Evolutionary conservation across 2,888 invertebrate species (phyloP), one percentile per base, ranked within the genome.

Genomic region (Polydrusus pterygomalis): DNA sequence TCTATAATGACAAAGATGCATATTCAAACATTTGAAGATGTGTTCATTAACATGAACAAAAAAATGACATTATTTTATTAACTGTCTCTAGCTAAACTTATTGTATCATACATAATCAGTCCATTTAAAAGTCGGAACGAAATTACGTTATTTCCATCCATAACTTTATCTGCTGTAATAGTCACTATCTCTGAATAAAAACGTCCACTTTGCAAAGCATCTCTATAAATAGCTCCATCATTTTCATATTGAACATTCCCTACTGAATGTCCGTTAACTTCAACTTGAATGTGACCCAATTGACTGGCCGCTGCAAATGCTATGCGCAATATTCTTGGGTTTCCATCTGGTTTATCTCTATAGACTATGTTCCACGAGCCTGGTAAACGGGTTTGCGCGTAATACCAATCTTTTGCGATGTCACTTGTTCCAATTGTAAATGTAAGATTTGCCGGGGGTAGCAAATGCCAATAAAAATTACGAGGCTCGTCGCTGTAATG

Each of bases 91-190:
- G 58, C 68, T n/a, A 74, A 74, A 45, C 63, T 68, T 18, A 75
- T 64, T 25, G 70, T 40, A 70, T 75, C 74, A 15, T 75, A 75
- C 74, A 75, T 75, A 54, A 75, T 20, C 70, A 70, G 56, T n/a
- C 70, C 74, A 9, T 58, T 51, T 30, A 47, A n/a, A 15, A 75
- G 65, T 2, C 8, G 34, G 45, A 70, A 65, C 17, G 74, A 54
- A 34, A 70, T 40, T 6, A 54, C 18, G 62, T 75, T 75, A 6
- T 51, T 9, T 43, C 74, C 70, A 25, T 69, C 40, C 5, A 64
- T 20, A n/a, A 64, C 25, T 13, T n/a, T 17, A 5, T 47, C 40
- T 30, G 18, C 62, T 30, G 70, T 34, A 15, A 75, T n/a, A 1
- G 51, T 6, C 3, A 70, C 30, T 47, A 34, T 70, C 34, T 70